phyloP scores from a whole-genome alignment of 2,797 vertebrate species.

The Mustela erminea region DNA sequence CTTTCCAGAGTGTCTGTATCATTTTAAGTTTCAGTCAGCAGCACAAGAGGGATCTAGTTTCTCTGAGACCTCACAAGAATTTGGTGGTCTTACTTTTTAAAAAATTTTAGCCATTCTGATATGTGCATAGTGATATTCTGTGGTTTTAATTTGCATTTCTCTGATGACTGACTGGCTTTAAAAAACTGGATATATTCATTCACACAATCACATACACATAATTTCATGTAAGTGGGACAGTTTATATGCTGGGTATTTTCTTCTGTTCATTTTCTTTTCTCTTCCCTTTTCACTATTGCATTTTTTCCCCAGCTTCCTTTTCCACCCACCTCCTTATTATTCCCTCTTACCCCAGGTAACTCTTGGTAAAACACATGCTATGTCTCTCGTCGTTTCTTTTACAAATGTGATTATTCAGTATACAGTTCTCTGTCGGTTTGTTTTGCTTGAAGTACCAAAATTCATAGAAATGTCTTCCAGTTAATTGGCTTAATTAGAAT shows the following conservation, averaged over 20 bases:
- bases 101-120: not conserved
- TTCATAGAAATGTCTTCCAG: not conserved
- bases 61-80: not conserved
- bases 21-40: not conserved
- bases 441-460: not conserved
- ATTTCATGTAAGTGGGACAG: not conserved
- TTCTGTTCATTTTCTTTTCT: not conserved
- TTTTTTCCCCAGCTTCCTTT: not conserved
- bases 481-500: not conserved
- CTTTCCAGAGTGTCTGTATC: not conserved
- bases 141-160: not conserved
- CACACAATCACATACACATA: not conserved
- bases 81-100: rapidly evolving
- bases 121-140: not conserved
- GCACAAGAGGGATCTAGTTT: not conserved
- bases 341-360: not conserved
- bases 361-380: not conserved
- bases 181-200: not conserved
- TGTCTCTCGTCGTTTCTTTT: not conserved
- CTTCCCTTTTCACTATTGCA: not conserved
- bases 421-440: not conserved
- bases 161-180: not conserved
- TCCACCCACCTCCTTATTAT: not conserved
- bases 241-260: not conserved
- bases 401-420: not conserved